Evolutionary conservation across 2,888 invertebrate species (phyloP).

Genomic region (Sminthurinus aureus): DNA sequence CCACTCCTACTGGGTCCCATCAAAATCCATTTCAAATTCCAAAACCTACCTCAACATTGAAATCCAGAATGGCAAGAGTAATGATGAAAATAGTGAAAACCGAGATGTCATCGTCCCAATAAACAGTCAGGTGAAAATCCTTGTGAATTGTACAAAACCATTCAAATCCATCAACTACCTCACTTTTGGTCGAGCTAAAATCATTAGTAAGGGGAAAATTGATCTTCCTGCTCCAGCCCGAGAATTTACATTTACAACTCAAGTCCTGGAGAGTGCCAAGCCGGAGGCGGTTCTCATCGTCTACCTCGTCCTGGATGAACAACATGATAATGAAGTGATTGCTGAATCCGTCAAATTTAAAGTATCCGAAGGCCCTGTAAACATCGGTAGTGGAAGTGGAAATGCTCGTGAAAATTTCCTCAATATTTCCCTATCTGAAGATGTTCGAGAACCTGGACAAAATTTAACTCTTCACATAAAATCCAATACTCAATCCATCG

Average conservation of each 20-base stretch:
- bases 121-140: conserved; percentile 51
- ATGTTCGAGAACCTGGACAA: conserved; percentile 77
- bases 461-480: conserved; percentile 78
- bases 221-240: background rate
- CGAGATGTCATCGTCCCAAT: background rate
- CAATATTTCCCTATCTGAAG: conserved; percentile 66
- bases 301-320: conserved; percentile 69
- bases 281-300: conserved; percentile 82
- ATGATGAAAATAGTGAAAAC: conserved; percentile 66
- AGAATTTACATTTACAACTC: conserved; percentile 31
- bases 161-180: conserved; percentile 78
- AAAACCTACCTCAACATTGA: conserved; percentile 44
- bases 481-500: conserved; percentile 83
- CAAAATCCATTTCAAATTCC: conserved; percentile 19
- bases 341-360: conserved; percentile 85
- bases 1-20: conserved; percentile 42
- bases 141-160: conserved; percentile 70
- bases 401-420: conserved; percentile 80
- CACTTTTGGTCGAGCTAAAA: conserved; percentile 83
- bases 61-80: conserved; percentile 62
- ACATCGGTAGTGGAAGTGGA: conserved; percentile 60
- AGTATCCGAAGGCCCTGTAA: conserved; percentile 52
- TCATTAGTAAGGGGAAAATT: conserved; percentile 77
- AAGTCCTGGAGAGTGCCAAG: conserved; percentile 74
- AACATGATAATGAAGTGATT: conserved; percentile 73